Conservation (phyloP, 1,140 invertebrate species). For the Calliopsis andreniformis region DNA sequence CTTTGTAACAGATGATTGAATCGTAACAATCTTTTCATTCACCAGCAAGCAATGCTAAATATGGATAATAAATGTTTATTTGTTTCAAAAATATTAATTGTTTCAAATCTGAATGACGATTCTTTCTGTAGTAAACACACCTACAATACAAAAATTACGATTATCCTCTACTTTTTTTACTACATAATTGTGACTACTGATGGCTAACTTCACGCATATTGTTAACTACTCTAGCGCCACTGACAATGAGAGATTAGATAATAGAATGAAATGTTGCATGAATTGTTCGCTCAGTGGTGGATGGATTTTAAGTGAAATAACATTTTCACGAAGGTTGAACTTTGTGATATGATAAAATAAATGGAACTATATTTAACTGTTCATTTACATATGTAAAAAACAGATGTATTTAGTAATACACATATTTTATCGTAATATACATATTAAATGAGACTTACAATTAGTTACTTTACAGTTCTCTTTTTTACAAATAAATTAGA, state of each 20-base stretch:
- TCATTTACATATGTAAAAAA: no score
- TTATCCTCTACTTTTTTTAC: constrained; percentile 6
- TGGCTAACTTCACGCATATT: constrained; percentile 38
- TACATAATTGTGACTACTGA: neutral
- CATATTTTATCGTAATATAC: no score
- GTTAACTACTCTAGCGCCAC: constrained; percentile 3
- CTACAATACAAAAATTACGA: constrained; percentile 25
- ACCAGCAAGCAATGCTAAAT: neutral
- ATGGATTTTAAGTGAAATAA: neutral
- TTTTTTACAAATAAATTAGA: no score
- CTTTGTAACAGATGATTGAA: constrained; percentile 4
- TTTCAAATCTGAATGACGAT: neutral
- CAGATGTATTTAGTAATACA: no score
- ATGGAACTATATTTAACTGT: no score
- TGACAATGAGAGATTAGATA: constrained; percentile 12
- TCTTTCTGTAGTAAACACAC: constrained; percentile 7
- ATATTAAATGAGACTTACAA: no score
- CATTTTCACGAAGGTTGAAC: neutral
- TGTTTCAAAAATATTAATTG: neutral
- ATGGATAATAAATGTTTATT: neutral
- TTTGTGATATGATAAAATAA: no score
- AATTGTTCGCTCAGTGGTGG: neutral
- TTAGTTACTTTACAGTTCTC: no score
- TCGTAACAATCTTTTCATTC: neutral
- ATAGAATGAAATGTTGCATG: neutral